Conservation (phyloP, 2,113 vertebrate species). For the Centropus bengalensis region DNA sequence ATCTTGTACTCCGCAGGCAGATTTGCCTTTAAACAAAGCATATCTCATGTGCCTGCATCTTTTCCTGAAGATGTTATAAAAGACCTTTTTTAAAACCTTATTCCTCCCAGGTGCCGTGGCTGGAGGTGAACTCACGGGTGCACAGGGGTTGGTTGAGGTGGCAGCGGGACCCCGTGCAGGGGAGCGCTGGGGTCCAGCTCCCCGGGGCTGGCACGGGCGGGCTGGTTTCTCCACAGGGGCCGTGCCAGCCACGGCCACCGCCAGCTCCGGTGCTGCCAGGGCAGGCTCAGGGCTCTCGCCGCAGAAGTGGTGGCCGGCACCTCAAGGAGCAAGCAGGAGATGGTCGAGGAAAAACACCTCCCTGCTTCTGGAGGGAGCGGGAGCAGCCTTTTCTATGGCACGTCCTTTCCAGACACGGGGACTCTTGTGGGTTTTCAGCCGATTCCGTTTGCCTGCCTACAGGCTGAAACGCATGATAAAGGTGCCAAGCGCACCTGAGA, state of each 20-base stretch:
- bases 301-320: not conserved
- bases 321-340: not conserved
- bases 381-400: not conserved
- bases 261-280: rapidly evolving
- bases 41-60: not conserved
- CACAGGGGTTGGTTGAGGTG: rapidly evolving
- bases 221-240: rapidly evolving
- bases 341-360: rapidly evolving
- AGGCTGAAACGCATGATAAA: not conserved
- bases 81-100: not conserved
- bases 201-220: rapidly evolving
- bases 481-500: not conserved
- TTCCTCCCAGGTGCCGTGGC: rapidly evolving
- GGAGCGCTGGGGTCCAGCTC: not conserved
- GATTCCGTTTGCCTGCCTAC: not conserved
- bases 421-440: not conserved
- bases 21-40: slow-evolving; percentile 18
- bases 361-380: rapidly evolving
- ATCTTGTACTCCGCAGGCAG: not conserved
- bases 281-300: not conserved
- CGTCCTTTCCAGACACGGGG: not conserved
- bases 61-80: not conserved
- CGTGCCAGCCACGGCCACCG: not conserved
- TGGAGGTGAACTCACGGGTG: rapidly evolving
- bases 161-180: rapidly evolving